Evolutionary conservation across 2,113 vertebrate genomes (phyloP).

Genomic region (Sceloporus undulatus): DNA sequence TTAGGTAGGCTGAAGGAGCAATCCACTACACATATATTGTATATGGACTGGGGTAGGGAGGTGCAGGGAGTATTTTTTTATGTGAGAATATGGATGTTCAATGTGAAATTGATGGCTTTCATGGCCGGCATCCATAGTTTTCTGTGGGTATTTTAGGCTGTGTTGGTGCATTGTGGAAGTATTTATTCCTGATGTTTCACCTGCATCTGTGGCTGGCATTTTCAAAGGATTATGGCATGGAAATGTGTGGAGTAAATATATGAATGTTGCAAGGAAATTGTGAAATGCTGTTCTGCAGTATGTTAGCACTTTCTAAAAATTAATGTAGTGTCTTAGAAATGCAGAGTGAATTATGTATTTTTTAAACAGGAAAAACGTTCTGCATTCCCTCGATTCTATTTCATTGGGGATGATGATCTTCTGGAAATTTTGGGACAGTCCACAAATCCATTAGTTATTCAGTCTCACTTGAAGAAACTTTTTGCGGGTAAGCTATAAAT

Average conservation of each 20-base stretch:
- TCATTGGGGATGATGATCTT: constrained; percentile 97
- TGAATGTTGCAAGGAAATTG: neutral
- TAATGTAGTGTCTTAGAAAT: constrained; percentile 33
- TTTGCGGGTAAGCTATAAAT: constrained; percentile 87
- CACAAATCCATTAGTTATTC: constrained; percentile 92
- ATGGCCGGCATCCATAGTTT: too few relatives aligned
- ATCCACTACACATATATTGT: too few relatives aligned
- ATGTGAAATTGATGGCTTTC: too few relatives aligned
- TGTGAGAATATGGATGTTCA: neutral
- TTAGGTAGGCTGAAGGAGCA: too few relatives aligned
- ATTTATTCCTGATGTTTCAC: too few relatives aligned
- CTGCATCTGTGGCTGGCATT: too few relatives aligned
- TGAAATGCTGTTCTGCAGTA: neutral
- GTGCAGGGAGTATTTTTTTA: neutral
- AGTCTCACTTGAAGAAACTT: constrained; percentile 96
- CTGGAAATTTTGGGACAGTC: constrained; percentile 97
- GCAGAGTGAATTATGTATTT: constrained; percentile 43
- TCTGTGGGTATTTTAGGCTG: too few relatives aligned
- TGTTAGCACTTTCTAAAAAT: constrained; percentile 25
- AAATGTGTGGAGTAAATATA: too few relatives aligned
- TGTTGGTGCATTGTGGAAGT: too few relatives aligned
- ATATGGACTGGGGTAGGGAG: neutral
- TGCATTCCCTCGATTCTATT: constrained; percentile 97
- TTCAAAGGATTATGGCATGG: too few relatives aligned
- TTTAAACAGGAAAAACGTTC: constrained; percentile 92